Evolutionary conservation across 2,888 invertebrate species (phyloP).

Genomic region (Protodeltote pygarga): DNA sequence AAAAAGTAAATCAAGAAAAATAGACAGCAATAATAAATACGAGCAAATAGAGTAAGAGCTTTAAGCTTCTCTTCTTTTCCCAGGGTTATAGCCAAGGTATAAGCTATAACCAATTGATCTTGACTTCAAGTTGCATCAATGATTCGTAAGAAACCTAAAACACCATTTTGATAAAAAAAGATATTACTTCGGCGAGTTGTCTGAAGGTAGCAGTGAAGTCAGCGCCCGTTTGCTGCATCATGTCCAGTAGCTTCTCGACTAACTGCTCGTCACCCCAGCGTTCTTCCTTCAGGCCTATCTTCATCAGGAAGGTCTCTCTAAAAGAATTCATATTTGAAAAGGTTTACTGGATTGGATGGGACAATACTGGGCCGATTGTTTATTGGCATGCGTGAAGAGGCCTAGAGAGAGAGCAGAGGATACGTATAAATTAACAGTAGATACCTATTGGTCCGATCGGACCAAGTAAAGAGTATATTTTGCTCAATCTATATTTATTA

Average conservation of each 20-base stretch:
- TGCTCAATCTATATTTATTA: no score
- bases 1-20: no score
- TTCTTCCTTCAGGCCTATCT: conserved; percentile 84
- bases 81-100: no score
- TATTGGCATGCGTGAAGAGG: no score
- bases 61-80: neutral
- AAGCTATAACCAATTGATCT: no score
- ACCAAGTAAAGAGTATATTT: no score
- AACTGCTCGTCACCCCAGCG: conserved; percentile 80
- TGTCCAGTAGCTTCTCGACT: conserved; percentile 85
- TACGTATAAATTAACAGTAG: no score
- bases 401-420: no score
- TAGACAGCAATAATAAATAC: neutral
- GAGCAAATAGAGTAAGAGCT: neutral
- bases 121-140: no score
- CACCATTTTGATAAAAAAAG: no score
- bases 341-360: neutral
- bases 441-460: no score
- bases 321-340: neutral
- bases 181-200: conserved; percentile 84
- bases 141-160: no score
- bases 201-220: conserved; percentile 89
- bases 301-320: conserved; percentile 83
- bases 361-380: neutral
- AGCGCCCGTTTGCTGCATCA: conserved; percentile 89